Evolutionary conservation across 2,113 vertebrate species (phyloP).

Genomic region (Ailuropoda melanoleuca): DNA sequence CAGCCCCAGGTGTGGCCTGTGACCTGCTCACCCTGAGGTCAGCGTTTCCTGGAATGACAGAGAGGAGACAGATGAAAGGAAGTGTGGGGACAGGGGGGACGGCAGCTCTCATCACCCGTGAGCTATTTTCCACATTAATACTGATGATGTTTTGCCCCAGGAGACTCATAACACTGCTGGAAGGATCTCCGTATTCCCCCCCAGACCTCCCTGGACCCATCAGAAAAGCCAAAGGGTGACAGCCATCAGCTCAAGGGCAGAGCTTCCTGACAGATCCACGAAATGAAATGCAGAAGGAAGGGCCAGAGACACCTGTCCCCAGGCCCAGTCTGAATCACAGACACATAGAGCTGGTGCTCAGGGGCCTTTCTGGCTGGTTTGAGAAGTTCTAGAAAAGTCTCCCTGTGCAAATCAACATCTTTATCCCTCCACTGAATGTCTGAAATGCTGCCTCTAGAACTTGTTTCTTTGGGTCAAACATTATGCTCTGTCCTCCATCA

Average conservation of each 20-base stretch:
- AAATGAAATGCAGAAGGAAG: neutral
- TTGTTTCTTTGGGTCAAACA: neutral
- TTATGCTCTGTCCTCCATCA: neutral
- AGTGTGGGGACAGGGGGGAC: neutral
- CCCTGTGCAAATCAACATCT: neutral
- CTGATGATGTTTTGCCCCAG: constrained; percentile 31
- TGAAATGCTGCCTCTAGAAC: neutral
- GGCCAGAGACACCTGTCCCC: neutral
- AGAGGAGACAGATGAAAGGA: constrained; percentile 10
- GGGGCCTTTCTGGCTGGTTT: neutral
- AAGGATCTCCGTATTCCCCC: neutral
- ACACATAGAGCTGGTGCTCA: no score
- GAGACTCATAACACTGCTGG: constrained; percentile 19
- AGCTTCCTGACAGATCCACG: neutral
- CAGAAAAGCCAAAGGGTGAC: neutral
- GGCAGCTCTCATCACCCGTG: neutral
- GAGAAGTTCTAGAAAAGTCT: neutral
- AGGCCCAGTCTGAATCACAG: neutral
- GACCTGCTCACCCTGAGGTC: neutral
- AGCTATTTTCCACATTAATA: constrained; percentile 35
- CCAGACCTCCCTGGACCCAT: neutral
- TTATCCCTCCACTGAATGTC: neutral
- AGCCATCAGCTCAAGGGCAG: neutral
- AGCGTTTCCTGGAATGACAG: constrained; percentile 26
- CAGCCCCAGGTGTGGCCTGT: neutral